Conservation (phyloP, 2,113 vertebrate genomes). For the Capreolus pygargus region DNA sequence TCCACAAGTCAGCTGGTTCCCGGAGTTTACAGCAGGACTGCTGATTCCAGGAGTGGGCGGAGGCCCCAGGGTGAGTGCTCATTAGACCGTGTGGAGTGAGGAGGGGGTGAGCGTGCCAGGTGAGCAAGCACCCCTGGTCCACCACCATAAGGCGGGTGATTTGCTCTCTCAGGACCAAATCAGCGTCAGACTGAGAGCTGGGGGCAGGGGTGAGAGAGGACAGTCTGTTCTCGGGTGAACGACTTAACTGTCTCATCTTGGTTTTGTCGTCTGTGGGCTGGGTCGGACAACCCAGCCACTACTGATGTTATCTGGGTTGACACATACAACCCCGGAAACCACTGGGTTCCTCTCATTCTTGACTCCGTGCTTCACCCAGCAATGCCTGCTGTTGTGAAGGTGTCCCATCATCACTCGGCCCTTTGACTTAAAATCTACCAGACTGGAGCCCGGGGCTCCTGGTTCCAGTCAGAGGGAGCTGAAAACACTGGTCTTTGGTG, state of each 20-base stretch:
- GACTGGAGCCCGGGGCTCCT: background rate
- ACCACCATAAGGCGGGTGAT: too few relatives aligned
- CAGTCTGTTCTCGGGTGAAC: background rate
- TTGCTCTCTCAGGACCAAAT: background rate
- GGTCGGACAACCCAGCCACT: background rate
- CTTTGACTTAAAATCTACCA: background rate
- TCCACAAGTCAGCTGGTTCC: background rate
- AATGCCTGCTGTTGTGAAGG: background rate
- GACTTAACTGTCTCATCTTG: background rate
- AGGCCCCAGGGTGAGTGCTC: background rate
- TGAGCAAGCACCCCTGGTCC: background rate
- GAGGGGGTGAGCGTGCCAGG: background rate
- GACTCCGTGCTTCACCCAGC: background rate
- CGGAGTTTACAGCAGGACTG: background rate
- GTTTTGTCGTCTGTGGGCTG: background rate
- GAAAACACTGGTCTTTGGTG: background rate
- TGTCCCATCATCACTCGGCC: background rate
- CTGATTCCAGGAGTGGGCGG: background rate
- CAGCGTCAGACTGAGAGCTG: background rate
- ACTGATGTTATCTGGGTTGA: background rate
- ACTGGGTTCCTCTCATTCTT: background rate
- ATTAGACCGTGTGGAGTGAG: background rate
- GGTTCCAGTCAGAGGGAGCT: background rate
- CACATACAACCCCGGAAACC: background rate
- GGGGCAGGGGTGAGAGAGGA: background rate